Evolutionary conservation across 2,113 vertebrate species (phyloP).

Genomic region (Dolichallabes microphthalmus): DNA sequence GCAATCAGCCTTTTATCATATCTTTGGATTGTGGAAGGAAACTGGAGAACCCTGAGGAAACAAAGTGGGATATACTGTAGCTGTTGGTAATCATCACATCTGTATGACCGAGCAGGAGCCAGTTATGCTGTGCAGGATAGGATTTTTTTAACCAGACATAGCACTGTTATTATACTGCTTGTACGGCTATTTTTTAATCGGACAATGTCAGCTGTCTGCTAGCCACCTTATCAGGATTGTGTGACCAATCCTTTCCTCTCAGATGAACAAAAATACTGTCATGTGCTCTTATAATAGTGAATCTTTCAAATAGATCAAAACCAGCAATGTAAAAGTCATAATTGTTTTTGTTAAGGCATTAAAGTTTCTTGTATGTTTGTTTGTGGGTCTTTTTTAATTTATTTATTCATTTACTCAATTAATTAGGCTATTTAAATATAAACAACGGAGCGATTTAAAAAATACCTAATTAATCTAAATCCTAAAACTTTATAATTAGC

Average conservation of each 20-base stretch:
- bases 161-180: background rate
- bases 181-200: background rate
- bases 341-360: background rate
- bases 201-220: background rate
- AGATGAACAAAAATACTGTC: background rate
- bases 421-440: background rate
- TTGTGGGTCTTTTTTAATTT: background rate
- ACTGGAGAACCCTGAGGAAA: too few species aligned
- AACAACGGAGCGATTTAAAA: background rate
- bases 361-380: background rate
- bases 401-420: background rate
- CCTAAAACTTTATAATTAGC: background rate
- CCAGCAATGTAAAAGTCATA: background rate
- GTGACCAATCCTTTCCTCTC: background rate
- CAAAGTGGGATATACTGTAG: background rate
- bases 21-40: too few species aligned
- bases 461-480: too few species aligned
- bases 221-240: background rate
- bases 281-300: background rate
- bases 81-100: slow-evolving; percentile 11
- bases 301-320: background rate
- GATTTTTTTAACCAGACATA: background rate
- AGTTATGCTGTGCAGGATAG: slow-evolving; percentile 14
- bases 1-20: too few species aligned
- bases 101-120: slow-evolving; percentile 9